Percentiles rank a stretch among this genome's conserved stretches.
Conservation (phyloP, 2,113 vertebrate species). For the Zootoca vivipara region DNA sequence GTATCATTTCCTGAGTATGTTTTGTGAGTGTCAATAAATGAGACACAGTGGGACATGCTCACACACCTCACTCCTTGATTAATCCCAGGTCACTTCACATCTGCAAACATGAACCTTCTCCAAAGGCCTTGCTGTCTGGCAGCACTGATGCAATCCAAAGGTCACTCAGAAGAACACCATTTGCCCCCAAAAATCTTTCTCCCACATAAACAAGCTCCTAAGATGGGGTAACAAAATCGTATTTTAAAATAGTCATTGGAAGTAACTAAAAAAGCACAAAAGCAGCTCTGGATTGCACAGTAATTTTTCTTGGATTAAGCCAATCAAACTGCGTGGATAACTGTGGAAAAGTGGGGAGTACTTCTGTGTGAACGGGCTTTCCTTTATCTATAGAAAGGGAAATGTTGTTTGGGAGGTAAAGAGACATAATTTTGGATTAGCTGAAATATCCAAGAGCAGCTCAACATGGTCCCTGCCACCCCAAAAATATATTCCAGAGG, state of each 20-base stretch:
- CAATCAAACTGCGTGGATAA: neutral
- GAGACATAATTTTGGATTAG: neutral
- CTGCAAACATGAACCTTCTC: neutral
- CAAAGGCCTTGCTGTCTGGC: neutral
- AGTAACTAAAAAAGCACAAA: neutral
- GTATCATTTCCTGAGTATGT: neutral
- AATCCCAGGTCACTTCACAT: conserved; percentile 2
- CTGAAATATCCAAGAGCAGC: neutral
- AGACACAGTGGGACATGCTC: neutral
- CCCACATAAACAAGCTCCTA: neutral
- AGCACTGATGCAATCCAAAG: neutral
- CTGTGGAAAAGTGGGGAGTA: neutral
- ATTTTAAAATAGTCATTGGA: neutral
- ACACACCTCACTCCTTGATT: neutral
- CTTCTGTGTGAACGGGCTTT: neutral
- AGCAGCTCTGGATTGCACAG: neutral
- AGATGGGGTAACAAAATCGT: neutral
- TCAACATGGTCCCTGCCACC: too few relatives aligned
- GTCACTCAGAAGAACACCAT: neutral
- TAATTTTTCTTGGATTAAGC: neutral
- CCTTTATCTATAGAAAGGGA: neutral
- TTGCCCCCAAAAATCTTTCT: neutral
- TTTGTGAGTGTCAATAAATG: neutral
- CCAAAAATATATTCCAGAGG: too few relatives aligned
- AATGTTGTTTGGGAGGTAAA: neutral